Conservation (phyloP, 2,888 invertebrate genomes). For the Hipparchia sbordonii region DNA sequence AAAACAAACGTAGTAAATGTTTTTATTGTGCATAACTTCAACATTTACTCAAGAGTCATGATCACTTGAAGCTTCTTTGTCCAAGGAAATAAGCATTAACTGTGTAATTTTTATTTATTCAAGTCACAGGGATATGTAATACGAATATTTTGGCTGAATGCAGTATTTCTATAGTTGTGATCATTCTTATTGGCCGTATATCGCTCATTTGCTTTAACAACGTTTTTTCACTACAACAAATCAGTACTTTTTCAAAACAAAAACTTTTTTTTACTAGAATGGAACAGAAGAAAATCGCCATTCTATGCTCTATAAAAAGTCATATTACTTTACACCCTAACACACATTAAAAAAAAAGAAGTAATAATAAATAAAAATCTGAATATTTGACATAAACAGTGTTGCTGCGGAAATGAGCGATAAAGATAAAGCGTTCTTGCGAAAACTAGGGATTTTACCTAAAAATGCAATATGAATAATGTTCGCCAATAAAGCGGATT, state of each 20-base stretch:
- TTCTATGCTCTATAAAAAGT: too few species aligned
- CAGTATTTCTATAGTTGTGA: neutral
- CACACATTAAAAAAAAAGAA: too few species aligned
- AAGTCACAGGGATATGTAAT: neutral
- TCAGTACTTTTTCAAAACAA: too few species aligned
- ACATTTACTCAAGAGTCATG: neutral
- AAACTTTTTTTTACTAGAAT: too few species aligned
- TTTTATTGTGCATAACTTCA: neutral
- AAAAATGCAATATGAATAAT: neutral
- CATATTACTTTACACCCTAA: too few species aligned
- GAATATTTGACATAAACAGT: too few species aligned
- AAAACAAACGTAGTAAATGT: neutral
- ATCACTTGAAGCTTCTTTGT: neutral
- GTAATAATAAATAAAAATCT: too few species aligned
- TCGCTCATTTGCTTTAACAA: too few species aligned
- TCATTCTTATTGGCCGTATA: neutral
- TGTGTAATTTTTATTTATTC: neutral
- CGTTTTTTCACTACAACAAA: too few species aligned
- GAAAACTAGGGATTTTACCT: neutral
- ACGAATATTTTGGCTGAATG: neutral
- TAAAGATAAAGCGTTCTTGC: too few species aligned
- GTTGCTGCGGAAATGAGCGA: too few species aligned
- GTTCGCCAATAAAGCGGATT: neutral
- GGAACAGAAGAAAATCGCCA: too few species aligned
- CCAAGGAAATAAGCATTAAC: neutral